phyloP scores from a whole-genome alignment of 2,797 vertebrate species.

The Neosilurus hyrtlii region DNA sequence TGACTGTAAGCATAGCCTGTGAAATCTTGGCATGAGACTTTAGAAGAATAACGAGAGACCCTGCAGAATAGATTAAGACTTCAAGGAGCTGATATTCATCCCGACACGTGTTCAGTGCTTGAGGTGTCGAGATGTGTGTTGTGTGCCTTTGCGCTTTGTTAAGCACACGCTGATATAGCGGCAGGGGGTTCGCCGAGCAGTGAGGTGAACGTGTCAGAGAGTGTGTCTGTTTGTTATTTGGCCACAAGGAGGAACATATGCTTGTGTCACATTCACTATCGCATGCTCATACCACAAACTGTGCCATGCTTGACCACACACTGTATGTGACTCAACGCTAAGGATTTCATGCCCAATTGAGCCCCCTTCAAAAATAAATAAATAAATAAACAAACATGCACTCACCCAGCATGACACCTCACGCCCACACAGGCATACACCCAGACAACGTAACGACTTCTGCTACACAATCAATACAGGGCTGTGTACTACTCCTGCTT shows the following conservation, averaged over 20 bases:
- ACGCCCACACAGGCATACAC: slow-evolving; percentile 23
- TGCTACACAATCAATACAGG: slow-evolving; percentile 16
- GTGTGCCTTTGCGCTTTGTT: slow-evolving; percentile 52
- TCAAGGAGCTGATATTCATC: slow-evolving; percentile 26
- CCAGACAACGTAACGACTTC: slow-evolving; percentile 21
- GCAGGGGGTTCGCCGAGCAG: slow-evolving; percentile 38
- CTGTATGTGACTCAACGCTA: slow-evolving; percentile 52
- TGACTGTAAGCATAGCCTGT: slow-evolving; percentile 18
- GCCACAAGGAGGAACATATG: slow-evolving; percentile 53
- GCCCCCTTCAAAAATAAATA: slow-evolving; percentile 1
- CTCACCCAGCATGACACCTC: slow-evolving; percentile 42
- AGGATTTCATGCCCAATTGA: slow-evolving; percentile 61
- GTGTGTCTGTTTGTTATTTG: slow-evolving; percentile 41
- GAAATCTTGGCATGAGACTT: slow-evolving; percentile 17
- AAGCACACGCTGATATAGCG: slow-evolving; percentile 44
- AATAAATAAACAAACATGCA: slow-evolving; percentile 27
- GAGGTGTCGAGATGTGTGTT: slow-evolving; percentile 42
- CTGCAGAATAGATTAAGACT: slow-evolving; percentile 35
- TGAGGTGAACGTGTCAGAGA: slow-evolving; percentile 9
- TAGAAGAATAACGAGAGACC: slow-evolving; percentile 19
- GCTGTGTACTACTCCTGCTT: neutral
- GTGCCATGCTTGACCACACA: slow-evolving; percentile 54
- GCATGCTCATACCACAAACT: slow-evolving; percentile 33
- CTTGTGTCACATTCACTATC: slow-evolving; percentile 45
- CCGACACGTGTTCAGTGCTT: slow-evolving; percentile 31